Percentiles rank a stretch among this genome's conserved stretches.
Conservation (phyloP, 35 echinoderm and acorn worm species). For the Heliocidaris erythrogramma region DNA sequence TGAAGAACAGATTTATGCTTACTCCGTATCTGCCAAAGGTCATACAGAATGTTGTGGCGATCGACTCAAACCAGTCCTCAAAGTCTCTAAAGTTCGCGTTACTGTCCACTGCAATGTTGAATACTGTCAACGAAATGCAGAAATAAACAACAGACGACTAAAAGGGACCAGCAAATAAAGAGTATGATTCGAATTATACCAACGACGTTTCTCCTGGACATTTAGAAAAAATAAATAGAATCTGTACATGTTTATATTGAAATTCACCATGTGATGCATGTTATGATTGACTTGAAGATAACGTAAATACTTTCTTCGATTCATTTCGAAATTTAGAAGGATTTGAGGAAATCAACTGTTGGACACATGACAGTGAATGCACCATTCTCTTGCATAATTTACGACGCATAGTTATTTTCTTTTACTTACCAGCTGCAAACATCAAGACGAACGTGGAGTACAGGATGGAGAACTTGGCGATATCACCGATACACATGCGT, state of each 20-base stretch:
- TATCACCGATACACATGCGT: constrained; percentile 77
- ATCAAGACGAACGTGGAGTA: constrained; percentile 79
- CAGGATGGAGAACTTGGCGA: constrained; percentile 78
- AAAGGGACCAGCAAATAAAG: too few species aligned
- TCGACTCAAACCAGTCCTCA: constrained; percentile 24
- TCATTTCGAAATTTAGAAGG: neutral
- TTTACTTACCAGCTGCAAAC: constrained; percentile 77
- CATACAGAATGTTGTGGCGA: constrained; percentile 39
- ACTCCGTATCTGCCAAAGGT: constrained; percentile 46
- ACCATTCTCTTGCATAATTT: too few species aligned
- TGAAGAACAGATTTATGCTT: neutral
- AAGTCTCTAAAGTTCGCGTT: neutral
- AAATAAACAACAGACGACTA: neutral
- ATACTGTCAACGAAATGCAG: neutral
- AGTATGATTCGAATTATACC: too few species aligned
- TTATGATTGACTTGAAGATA: neutral
- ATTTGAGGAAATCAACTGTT: too few species aligned
- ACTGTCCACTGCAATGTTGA: constrained; percentile 23
- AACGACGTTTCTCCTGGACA: too few species aligned
- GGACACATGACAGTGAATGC: too few species aligned
- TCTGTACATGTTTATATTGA: neutral
- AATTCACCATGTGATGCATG: neutral
- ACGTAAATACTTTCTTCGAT: neutral
- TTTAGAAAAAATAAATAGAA: too few species aligned
- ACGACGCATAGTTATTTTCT: neutral